Evolutionary conservation across 2,113 vertebrate genomes (phyloP).

Genomic region (Heterotis niloticus): DNA sequence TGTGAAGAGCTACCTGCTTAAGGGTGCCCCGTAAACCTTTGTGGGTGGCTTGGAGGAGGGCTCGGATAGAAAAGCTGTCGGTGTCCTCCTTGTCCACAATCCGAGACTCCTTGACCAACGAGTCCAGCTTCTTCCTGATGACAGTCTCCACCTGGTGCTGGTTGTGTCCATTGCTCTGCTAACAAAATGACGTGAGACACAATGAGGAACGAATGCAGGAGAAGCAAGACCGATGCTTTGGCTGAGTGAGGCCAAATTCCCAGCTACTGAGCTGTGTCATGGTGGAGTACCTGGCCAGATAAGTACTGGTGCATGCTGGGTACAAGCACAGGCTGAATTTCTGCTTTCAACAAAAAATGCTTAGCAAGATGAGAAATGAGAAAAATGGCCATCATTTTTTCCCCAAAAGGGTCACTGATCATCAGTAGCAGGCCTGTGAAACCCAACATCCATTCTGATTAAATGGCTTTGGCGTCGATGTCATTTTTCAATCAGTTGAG

Average conservation of each 20-base stretch:
- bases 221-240: background rate
- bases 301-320: no score
- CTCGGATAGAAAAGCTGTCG: conserved; percentile 90
- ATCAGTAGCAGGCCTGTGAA: background rate
- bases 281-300: background rate
- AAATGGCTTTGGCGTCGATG: background rate
- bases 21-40: conserved; percentile 85
- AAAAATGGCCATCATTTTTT: background rate
- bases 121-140: conserved; percentile 92
- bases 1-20: conserved; percentile 71
- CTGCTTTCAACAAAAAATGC: background rate
- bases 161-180: conserved; percentile 76
- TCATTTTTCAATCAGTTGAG: background rate
- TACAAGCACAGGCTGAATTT: no score
- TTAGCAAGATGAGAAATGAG: background rate
- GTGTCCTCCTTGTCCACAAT: conserved; percentile 92
- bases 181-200: background rate
- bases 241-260: no score
- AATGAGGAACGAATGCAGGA: background rate
- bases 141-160: conserved; percentile 90
- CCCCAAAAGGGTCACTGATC: background rate
- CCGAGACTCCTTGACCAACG: conserved; percentile 85
- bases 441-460: background rate
- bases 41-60: conserved; percentile 84
- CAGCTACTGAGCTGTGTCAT: background rate